These are phyloP conservation scores for Bacillus rossius DNA, from an alignment of 1,140 invertebrate species.

Conservation along the genomic window DNA sequence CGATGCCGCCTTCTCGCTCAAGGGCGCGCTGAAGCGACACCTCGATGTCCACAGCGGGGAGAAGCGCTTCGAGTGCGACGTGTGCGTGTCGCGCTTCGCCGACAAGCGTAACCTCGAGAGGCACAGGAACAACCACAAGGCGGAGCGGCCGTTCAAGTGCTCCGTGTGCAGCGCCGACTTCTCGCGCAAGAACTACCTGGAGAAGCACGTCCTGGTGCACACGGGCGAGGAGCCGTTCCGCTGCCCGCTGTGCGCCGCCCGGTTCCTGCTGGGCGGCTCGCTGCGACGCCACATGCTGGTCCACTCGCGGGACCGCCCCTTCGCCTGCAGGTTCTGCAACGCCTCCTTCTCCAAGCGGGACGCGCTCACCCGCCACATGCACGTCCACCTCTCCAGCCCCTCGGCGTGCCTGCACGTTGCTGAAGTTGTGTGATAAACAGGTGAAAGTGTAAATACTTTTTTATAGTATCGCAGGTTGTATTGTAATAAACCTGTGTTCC, in stretches of 20 bases:
- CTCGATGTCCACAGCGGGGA: conserved; percentile 63
- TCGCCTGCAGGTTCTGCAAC: too few relatives aligned
- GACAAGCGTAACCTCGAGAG: neutral
- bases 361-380: too few relatives aligned
- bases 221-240: neutral
- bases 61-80: conserved; percentile 38
- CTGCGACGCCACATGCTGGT: neutral
- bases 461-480: too few relatives aligned
- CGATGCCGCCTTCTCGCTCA: neutral
- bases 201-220: conserved; percentile 50
- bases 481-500: too few relatives aligned
- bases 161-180: conserved; percentile 61
- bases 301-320: too few relatives aligned
- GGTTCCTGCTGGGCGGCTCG: neutral
- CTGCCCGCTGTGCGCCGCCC: neutral
- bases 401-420: too few relatives aligned
- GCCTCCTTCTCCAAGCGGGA: too few relatives aligned
- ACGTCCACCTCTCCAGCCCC: too few relatives aligned
- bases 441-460: too few relatives aligned
- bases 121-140: conserved; percentile 54
- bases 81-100: conserved; percentile 16
- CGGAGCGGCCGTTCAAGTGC: conserved; percentile 62
- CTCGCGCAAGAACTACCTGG: conserved; percentile 51
- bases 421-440: too few relatives aligned
- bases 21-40: conserved; percentile 75